These are phyloP conservation scores for Caenorhabditis brenneri DNA, from an alignment of 1,140 invertebrate species.

Conservation along the genomic window DNA sequence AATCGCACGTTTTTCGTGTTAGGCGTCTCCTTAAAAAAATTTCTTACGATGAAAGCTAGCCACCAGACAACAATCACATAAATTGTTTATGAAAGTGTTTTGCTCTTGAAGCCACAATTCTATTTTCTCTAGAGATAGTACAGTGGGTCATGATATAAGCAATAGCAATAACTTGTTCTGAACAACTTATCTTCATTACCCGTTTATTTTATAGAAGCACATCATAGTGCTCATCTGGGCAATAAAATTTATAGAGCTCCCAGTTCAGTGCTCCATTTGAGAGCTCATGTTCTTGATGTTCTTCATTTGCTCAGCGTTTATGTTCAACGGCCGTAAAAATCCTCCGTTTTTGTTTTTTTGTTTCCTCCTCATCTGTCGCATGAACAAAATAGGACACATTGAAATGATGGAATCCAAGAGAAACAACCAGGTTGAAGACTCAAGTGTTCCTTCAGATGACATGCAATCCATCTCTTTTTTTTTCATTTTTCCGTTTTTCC, in stretches of 20 bases:
- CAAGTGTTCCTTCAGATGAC: not conserved
- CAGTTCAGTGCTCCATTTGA: too few relatives aligned
- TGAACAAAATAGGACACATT: not conserved
- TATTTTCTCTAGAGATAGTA: not conserved
- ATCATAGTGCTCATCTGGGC: too few relatives aligned
- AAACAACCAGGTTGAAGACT: not conserved
- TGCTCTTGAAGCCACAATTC: not conserved
- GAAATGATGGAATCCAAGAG: not conserved
- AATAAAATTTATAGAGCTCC: too few relatives aligned
- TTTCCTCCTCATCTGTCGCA: not conserved
- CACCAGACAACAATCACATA: constrained; percentile 4
- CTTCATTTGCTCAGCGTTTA: too few relatives aligned
- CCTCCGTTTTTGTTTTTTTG: too few relatives aligned
- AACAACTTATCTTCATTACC: not conserved
- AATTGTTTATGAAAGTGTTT: constrained; percentile 26
- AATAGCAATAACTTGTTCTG: not conserved
- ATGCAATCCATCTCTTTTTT: not conserved
- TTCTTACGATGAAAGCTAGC: not conserved
- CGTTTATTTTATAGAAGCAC: too few relatives aligned
- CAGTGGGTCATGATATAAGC: not conserved
- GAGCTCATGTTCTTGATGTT: too few relatives aligned
- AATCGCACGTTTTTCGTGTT: not conserved
- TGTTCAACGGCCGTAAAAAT: too few relatives aligned
- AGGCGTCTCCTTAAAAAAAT: not conserved
- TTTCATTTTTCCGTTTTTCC: not conserved